Evolutionary conservation across 2,113 vertebrate species (phyloP).

Genomic region (Engraulis encrasicolus): DNA sequence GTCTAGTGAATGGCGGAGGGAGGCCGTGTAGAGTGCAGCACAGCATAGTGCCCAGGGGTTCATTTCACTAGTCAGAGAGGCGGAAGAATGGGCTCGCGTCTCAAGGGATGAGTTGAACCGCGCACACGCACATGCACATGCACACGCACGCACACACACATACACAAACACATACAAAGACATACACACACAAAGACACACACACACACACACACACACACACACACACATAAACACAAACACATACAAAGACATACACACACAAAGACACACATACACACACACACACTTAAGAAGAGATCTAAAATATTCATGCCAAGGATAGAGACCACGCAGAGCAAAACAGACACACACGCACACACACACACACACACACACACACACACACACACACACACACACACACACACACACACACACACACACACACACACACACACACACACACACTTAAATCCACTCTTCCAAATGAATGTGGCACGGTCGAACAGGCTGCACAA

Average conservation of each 20-base stretch:
- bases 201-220: conserved; percentile 20
- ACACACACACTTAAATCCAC: conserved; percentile 20
- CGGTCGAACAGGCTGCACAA: not conserved
- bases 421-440: conserved; percentile 22
- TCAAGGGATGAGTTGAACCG: conserved; percentile 5
- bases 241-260: conserved; percentile 17
- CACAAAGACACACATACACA: conserved; percentile 2
- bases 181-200: no score
- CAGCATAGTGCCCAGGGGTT: not conserved
- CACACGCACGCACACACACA: conserved; percentile 4
- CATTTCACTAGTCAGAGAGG: conserved; percentile 15
- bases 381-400: conserved; percentile 26
- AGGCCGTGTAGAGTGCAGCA: not conserved
- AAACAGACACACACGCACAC: not conserved
- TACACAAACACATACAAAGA: conserved; percentile 12
- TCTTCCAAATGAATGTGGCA: not conserved
- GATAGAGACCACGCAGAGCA: not conserved
- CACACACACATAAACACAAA: conserved; percentile 3
- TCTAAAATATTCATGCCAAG: not conserved
- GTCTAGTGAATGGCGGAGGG: not conserved
- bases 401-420: conserved; percentile 24
- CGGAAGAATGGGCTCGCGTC: not conserved
- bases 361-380: not conserved
- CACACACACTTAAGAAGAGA: not conserved
- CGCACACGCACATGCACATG: conserved; percentile 19